A percentile compares a stretch with the other conserved stretches of the same genome.
phyloP scores from a whole-genome alignment of 2,797 vertebrate genomes.

The Limnodromus scolopaceus region DNA sequence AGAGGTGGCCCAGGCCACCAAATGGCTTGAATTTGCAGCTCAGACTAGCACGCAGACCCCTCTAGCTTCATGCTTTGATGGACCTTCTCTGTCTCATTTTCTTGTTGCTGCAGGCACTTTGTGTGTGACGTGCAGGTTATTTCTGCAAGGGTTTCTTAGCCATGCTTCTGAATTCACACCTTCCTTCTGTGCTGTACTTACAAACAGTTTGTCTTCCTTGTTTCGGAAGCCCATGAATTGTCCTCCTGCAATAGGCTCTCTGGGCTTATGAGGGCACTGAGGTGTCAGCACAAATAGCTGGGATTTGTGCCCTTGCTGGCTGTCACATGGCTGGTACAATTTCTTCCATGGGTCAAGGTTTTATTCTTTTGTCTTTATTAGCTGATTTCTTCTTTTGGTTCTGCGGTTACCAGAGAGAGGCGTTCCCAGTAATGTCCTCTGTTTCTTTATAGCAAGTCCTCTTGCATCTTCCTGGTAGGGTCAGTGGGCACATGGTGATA shows the following conservation, averaged over 20 bases:
- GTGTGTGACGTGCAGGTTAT: not conserved
- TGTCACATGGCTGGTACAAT: not conserved
- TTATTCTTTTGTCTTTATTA: not conserved
- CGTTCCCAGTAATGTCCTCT: not conserved
- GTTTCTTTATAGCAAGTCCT: not conserved
- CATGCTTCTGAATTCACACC: not conserved
- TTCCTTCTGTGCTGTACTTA: not conserved
- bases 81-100: not conserved
- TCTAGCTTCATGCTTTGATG: not conserved
- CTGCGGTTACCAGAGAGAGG: not conserved
- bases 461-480: not conserved
- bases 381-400: not conserved
- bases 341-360: not conserved
- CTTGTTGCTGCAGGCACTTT: not conserved
- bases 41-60: not conserved
- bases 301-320: not conserved
- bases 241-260: not conserved
- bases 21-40: not conserved
- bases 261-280: not conserved
- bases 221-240: not conserved
- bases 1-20: rapidly evolving
- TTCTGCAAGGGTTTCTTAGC: not conserved
- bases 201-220: not conserved
- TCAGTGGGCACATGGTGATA: rapidly evolving
- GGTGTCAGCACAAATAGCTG: not conserved